phyloP scores from a whole-genome alignment of 2,797 vertebrate genomes.

The Menidia menidia region DNA sequence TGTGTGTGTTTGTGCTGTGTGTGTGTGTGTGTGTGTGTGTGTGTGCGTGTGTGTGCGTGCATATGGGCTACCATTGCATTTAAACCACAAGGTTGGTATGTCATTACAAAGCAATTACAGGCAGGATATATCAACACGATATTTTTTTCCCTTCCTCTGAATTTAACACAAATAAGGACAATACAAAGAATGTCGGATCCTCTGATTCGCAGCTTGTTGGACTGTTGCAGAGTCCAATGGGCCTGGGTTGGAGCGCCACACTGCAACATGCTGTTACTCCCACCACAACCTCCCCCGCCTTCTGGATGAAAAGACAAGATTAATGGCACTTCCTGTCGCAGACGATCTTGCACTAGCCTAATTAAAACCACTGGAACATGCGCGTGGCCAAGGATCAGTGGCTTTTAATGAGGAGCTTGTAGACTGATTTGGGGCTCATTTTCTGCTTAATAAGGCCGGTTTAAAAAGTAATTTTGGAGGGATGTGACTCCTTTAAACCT shows the following conservation, averaged over 20 bases:
- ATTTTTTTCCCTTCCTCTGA: not conserved
- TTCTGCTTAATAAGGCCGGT: constrained; percentile 95
- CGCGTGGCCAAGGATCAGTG: constrained; percentile 91
- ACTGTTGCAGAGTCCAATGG: constrained; percentile 56
- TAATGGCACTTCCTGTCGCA: constrained; percentile 91
- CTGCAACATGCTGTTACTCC: constrained; percentile 69
- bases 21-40: constrained; percentile 27
- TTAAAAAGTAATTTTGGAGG: constrained; percentile 94
- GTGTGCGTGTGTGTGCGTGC: constrained; percentile 12
- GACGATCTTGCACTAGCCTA: constrained; percentile 88
- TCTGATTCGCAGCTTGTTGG: constrained; percentile 47
- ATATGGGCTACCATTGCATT: constrained; percentile 12
- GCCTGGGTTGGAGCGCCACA: constrained; percentile 55
- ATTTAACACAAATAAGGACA: constrained; percentile 21
- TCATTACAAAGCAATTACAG: constrained; percentile 29
- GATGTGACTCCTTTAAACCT: constrained; percentile 91
- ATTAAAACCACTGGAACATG: constrained; percentile 92
- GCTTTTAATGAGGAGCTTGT: constrained; percentile 95
- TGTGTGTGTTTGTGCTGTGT: constrained; percentile 31
- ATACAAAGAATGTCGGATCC: constrained; percentile 44
- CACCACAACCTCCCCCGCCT: constrained; percentile 15
- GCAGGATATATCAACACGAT: constrained; percentile 2
- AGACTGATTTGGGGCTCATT: constrained; percentile 95
- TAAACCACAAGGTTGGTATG: constrained; percentile 20
- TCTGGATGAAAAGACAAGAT: constrained; percentile 89